Conservation (phyloP, 2,797 vertebrate genomes). For the Rhabdomys pumilio region DNA sequence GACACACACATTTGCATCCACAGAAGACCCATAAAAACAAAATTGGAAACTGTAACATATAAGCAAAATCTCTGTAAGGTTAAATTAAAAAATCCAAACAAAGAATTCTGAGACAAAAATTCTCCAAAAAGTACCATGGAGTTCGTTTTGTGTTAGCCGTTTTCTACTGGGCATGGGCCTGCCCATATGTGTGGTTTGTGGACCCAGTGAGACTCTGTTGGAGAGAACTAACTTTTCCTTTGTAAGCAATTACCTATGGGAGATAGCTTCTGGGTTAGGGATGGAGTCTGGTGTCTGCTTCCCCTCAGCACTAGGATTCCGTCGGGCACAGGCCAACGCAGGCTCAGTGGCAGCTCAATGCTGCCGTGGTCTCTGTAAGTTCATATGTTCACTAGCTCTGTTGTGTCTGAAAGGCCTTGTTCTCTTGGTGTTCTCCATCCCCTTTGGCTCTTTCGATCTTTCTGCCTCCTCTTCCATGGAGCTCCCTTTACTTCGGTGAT, state of each 20-base stretch:
- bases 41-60: no score
- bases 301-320: background rate
- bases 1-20: background rate
- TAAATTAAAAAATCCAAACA: background rate
- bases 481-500: background rate
- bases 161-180: background rate
- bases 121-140: background rate
- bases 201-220: no score
- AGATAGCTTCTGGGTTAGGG: background rate
- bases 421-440: background rate
- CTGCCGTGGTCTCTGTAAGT: background rate
- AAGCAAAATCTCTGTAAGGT: background rate
- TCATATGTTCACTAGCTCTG: background rate
- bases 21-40: background rate
- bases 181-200: background rate
- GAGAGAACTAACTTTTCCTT: background rate
- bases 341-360: no score
- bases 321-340: background rate
- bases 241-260: background rate
- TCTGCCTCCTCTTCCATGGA: background rate
- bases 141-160: background rate
- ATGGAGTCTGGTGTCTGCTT: background rate
- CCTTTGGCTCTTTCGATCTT: no score
- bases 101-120: background rate
- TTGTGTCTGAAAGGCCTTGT: background rate